Conservation (phyloP, 2,888 invertebrate genomes). For the Nephrotoma flavescens region DNA sequence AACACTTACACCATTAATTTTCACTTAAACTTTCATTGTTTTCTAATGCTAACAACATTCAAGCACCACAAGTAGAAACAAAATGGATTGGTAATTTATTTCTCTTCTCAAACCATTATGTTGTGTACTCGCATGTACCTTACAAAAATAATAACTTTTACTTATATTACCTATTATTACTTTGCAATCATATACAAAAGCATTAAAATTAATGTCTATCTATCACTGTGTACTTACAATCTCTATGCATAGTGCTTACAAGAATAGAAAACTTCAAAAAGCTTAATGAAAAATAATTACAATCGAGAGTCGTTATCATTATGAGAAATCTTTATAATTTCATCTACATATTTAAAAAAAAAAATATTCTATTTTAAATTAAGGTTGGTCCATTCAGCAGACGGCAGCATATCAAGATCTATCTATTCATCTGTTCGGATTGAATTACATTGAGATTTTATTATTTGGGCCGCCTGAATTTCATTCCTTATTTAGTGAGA, state of each 20-base stretch:
- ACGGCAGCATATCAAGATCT: neutral
- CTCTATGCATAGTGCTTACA: neutral
- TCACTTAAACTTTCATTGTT: neutral
- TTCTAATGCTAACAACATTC: neutral
- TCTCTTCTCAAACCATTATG: neutral
- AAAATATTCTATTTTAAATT: neutral
- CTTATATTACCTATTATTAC: neutral
- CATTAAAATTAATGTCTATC: neutral
- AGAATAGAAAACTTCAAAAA: neutral
- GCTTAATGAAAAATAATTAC: neutral
- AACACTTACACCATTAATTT: neutral
- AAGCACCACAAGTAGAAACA: neutral
- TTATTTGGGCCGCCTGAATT: neutral
- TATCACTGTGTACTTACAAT: neutral
- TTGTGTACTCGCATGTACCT: neutral
- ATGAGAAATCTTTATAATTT: neutral
- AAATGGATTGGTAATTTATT: neutral
- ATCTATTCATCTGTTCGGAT: neutral
- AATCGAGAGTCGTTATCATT: neutral
- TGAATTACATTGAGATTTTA: neutral
- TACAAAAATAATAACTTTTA: neutral
- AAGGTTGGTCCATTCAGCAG: neutral
- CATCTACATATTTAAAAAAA: neutral
- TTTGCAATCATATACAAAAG: neutral
- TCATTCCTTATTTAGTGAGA: neutral